These are phyloP conservation scores for Halictus ligatus DNA, from an alignment of 2,888 invertebrate species.

Conservation along the genomic window DNA sequence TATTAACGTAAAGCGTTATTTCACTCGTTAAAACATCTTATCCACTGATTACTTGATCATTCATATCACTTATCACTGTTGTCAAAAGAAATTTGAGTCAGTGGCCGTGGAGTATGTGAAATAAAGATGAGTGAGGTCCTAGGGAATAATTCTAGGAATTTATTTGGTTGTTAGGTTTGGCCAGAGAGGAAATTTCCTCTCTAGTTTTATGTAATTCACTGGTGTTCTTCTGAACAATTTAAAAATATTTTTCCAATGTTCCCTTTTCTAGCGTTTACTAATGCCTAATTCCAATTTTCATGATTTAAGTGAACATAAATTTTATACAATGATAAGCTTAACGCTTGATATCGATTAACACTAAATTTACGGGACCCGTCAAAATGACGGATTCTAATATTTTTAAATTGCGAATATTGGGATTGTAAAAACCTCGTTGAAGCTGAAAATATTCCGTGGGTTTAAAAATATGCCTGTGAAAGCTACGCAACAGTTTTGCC, in stretches of 20 bases:
- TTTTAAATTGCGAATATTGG: too few species aligned
- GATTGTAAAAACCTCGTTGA: not conserved
- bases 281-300: not conserved
- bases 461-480: slow-evolving; percentile 10
- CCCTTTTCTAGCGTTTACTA: too few species aligned
- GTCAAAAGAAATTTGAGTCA: not conserved
- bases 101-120: not conserved
- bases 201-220: too few species aligned
- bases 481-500: slow-evolving; percentile 9
- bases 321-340: not conserved
- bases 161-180: not conserved
- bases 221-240: not conserved
- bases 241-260: not conserved
- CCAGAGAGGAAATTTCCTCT: not conserved
- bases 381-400: too few species aligned
- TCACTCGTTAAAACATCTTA: not conserved
- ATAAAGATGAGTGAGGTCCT: not conserved
- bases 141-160: not conserved
- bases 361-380: too few species aligned
- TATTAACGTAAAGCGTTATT: not conserved
- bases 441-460: not conserved
- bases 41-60: not conserved
- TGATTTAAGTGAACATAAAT: not conserved
- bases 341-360: not conserved
- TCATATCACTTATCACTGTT: not conserved